Base-by-base conservation (phyloP, 2,113 vertebrate genomes). In the Nothobranchius kuhntae region DNA sequence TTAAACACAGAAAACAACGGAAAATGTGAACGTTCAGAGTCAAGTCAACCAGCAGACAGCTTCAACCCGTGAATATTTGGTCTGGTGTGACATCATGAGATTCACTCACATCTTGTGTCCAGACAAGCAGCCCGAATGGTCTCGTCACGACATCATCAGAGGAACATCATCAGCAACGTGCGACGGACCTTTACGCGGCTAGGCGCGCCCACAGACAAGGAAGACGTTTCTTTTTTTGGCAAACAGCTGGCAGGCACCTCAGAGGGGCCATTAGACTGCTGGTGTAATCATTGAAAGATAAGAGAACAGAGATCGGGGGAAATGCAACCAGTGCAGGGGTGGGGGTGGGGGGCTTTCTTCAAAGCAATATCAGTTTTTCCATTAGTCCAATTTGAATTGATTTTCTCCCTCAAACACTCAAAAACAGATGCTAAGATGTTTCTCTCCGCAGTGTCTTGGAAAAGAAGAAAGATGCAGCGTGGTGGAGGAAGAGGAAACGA, bases 341-440 rank as follows among this genome's bases (percentile, higher is more conserved):
- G 55, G 17, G 47, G 44, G 11, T 10, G 35, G 51, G 47, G 47
- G 61, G 58, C 59, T 66, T 77, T 89, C 89, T 92, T 92, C 89
- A 93, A 93, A 92, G 92, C 84, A 66, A 89, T 92, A 92, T 92
- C 81, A 87, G 87, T 92, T 92, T 91, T 91, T 83, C 85, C 87
- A 91, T 91, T 93, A 88, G 87, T 88, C 90, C 84, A 87, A 87
- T 92, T 88, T 90, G 70, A 90, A 90, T 89, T 83, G 88, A 93
- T 91, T 79, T 84, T 68, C 73, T 71, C 68, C 60, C 56, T 74
- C 55, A 61, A 82, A 85, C 66, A 48, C 75, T 78, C 86, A 89
- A 81, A 89, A 89, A 82, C 86, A 87, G 83, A 90, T 91, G 72
- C 66, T 90, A 85, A 87, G 83, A 90, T 91, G 72, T 65, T 90